A percentile compares a stretch with the other conserved stretches of the same genome.
Conservation (phyloP, 2,113 vertebrate species). For the Chascanopsetta lugubris region DNA sequence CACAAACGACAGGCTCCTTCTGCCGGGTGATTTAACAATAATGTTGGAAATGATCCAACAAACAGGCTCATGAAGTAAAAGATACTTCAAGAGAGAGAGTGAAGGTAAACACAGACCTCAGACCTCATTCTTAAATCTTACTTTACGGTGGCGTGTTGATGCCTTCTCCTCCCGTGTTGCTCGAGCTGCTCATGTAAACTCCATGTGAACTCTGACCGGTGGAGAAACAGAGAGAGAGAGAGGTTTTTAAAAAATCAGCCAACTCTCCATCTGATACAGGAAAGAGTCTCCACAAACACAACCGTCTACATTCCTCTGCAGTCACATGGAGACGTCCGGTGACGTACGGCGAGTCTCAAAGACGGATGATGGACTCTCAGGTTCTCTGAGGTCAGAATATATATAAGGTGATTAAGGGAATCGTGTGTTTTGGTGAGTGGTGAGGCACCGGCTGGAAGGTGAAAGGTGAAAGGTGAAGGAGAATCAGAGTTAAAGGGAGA, state of each 20-base stretch:
- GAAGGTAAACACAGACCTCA: not conserved
- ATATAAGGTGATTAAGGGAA: no score
- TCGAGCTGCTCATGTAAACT: no score
- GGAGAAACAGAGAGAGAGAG: not conserved
- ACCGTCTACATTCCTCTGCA: slow-evolving; percentile 48
- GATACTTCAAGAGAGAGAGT: not conserved
- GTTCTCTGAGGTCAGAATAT: not conserved
- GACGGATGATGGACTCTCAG: not conserved
- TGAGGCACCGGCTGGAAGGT: no score
- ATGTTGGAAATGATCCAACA: slow-evolving; percentile 26
- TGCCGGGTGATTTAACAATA: slow-evolving; percentile 32
- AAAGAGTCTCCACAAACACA: not conserved
- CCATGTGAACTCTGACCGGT: no score
- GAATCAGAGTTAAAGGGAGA: rapidly evolving
- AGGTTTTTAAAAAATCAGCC: not conserved
- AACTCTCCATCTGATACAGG: not conserved
- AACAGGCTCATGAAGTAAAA: not conserved
- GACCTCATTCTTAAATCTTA: not conserved
- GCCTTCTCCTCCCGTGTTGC: no score
- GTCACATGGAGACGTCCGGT: slow-evolving; percentile 33
- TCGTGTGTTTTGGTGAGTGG: not conserved
- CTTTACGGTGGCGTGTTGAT: not conserved
- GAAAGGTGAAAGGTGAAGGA: not conserved
- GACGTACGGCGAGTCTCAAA: not conserved
- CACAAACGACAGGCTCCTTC: no score